These are phyloP conservation scores for Campylorhamphus procurvoides DNA, from an alignment of 2,113 vertebrate species.

Conservation along the genomic window DNA sequence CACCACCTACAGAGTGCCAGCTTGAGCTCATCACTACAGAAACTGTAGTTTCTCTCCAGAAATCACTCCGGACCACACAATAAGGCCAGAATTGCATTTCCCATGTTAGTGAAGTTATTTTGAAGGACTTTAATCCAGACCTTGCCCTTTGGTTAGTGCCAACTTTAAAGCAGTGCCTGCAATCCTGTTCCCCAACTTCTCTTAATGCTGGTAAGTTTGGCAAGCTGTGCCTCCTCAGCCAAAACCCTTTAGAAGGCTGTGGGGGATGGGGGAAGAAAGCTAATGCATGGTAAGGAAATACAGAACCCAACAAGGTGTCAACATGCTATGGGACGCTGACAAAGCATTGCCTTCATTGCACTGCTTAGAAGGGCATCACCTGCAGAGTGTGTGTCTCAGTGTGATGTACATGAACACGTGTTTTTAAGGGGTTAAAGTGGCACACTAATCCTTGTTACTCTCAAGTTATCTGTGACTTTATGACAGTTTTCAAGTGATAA, in stretches of 20 bases:
- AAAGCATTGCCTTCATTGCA: accelerated
- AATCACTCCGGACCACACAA: not conserved
- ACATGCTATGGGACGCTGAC: not conserved
- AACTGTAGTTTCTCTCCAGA: not conserved
- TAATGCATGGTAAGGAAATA: not conserved
- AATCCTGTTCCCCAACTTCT: not conserved
- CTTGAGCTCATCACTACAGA: not conserved
- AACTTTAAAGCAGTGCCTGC: not conserved
- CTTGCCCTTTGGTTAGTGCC: accelerated
- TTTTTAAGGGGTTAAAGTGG: not conserved
- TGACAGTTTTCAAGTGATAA: not conserved
- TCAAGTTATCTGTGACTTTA: not conserved
- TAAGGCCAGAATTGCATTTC: not conserved
- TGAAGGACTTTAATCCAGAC: not conserved
- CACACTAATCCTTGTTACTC: not conserved
- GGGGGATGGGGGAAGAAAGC: not conserved
- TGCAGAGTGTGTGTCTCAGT: accelerated
- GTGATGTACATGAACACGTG: not conserved
- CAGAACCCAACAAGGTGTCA: not conserved
- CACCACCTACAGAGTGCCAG: not conserved
- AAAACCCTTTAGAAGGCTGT: not conserved
- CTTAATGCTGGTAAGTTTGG: not conserved
- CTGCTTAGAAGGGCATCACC: not conserved
- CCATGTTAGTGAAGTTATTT: not conserved
- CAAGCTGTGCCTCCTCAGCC: not conserved